phyloP scores from a whole-genome alignment of 2,888 invertebrate genomes.

The Dysmachus trigonus region DNA sequence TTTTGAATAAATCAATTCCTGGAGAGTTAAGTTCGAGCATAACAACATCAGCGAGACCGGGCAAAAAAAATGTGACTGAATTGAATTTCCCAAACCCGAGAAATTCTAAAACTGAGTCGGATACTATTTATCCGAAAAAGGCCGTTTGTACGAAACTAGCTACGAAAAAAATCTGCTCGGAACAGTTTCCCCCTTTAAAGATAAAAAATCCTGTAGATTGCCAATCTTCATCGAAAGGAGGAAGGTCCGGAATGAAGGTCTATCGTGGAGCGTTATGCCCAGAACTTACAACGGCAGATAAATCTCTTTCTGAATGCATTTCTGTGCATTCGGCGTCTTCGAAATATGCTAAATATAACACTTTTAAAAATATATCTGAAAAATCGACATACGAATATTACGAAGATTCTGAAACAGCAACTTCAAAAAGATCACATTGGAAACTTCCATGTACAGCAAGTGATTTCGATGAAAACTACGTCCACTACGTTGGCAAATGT shows the following conservation, averaged over 20 bases:
- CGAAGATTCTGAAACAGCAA: not conserved
- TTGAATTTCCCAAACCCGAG: not conserved
- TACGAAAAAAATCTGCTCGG: not conserved
- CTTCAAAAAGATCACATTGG: not conserved
- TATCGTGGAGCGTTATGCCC: not conserved
- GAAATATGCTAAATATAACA: not conserved
- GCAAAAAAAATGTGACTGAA: not conserved
- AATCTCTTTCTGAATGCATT: not conserved
- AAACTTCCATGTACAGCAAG: not conserved
- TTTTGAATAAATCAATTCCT: not conserved
- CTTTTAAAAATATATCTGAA: no score
- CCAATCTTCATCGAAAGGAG: not conserved
- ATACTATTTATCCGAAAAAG: not conserved
- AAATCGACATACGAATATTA: no score
- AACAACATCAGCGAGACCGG: no score
- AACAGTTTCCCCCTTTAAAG: not conserved
- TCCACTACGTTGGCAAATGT: not conserved
- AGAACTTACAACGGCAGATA: not conserved
- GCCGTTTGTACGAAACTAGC: not conserved
- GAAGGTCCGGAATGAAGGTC: not conserved
- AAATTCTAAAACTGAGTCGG: not conserved
- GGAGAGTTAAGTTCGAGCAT: no score
- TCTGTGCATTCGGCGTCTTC: not conserved
- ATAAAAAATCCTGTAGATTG: not conserved
- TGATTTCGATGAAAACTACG: not conserved